phyloP scores from a whole-genome alignment of 53 echinoderm and acorn worm genomes.

The Actinopyga echinites region DNA sequence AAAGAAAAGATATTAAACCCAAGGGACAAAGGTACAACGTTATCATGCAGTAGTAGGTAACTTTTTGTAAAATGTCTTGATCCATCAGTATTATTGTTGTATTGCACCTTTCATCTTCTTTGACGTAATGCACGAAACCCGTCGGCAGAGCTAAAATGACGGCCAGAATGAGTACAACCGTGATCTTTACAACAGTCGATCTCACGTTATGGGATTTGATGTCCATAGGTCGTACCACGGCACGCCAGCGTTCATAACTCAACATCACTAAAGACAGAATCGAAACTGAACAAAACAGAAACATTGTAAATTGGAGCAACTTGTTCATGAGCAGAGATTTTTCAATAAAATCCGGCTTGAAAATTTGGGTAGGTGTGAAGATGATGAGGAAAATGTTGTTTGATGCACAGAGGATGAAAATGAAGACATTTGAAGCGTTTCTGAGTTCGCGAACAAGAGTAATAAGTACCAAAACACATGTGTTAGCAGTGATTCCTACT shows the following conservation, averaged over 20 bases:
- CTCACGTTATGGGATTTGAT: too few species aligned
- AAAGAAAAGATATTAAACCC: not conserved
- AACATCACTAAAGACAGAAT: not conserved
- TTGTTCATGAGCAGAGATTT: too few species aligned
- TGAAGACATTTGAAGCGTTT: not conserved
- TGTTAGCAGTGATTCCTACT: not conserved
- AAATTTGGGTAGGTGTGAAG: not conserved
- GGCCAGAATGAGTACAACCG: too few species aligned
- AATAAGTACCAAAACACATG: not conserved
- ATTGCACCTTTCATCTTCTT: too few species aligned
- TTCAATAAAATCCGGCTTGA: too few species aligned
- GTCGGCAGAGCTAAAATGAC: too few species aligned
- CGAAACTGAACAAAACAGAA: not conserved
- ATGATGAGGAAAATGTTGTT: not conserved
- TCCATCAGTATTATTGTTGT: too few species aligned
- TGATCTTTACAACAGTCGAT: too few species aligned
- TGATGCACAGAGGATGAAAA: not conserved
- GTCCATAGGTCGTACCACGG: slow-evolving; percentile 2
- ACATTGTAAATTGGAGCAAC: not conserved
- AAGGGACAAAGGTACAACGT: not conserved
- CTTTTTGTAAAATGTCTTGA: too few species aligned
- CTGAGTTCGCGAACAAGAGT: not conserved
- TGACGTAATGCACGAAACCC: too few species aligned
- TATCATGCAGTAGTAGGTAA: not conserved
- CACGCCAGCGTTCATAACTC: slow-evolving; percentile 19